Conservation (phyloP, 2,113 vertebrate species). For the Sitta europaea region DNA sequence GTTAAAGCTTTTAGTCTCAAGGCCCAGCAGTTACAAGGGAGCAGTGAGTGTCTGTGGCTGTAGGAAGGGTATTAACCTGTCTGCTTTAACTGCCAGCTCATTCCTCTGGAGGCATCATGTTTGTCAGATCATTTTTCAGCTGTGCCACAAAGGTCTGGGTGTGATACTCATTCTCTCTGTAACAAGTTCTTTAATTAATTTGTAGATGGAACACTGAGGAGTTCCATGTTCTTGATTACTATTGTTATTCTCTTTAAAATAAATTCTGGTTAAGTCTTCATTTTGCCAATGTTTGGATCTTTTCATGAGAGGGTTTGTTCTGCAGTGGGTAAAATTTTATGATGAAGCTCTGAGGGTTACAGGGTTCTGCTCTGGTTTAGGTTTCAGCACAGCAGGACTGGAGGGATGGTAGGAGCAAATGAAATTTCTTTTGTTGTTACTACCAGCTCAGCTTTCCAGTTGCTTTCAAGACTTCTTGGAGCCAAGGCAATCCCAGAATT, state of each 20-base stretch:
- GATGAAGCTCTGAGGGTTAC: not conserved
- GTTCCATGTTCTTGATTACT: not conserved
- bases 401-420: not conserved
- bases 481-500: not conserved
- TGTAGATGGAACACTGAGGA: not conserved
- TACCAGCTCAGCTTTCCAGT: not conserved
- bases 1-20: slow-evolving; percentile 52
- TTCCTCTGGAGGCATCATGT: slow-evolving; percentile 63
- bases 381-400: not conserved
- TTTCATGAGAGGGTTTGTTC: not conserved
- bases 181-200: slow-evolving; percentile 38
- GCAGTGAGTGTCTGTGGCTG: slow-evolving; percentile 19
- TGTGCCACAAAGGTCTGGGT: not conserved
- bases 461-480: not conserved
- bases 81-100: slow-evolving; percentile 41
- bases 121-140: slow-evolving; percentile 73
- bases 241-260: not conserved
- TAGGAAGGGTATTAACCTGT: slow-evolving; percentile 63
- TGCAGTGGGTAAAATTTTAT: not conserved
- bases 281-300: not conserved
- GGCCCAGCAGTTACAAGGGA: not conserved
- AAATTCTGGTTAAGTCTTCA: not conserved
- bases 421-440: not conserved
- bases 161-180: slow-evolving; percentile 40
- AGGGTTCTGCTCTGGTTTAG: not conserved